Evolutionary conservation across 2,888 invertebrate genomes (phyloP), one percentile per base, ranked within the genome.

Genomic region (Luperina testacea): DNA sequence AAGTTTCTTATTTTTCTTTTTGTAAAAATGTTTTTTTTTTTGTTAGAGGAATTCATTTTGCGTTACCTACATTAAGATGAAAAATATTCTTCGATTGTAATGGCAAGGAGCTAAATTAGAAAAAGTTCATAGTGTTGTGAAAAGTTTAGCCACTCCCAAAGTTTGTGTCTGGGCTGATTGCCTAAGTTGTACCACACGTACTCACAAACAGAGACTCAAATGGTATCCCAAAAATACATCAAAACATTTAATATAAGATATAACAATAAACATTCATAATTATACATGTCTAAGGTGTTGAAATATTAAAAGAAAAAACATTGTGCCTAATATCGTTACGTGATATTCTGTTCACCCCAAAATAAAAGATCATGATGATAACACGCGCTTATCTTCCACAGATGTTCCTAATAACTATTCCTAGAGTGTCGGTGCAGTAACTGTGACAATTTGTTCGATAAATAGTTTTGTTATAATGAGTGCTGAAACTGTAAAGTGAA

Each of bases 401-500:
- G 88, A 89, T 87, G 88, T 87, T 90, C 80, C 77, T 87, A 87
- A 75, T 76, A 83, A 85, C 69, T 76, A 87, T 87, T 88, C 82
- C 86, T 83, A 87, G 79, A 85, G 81, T 84, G 89, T 87, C 67
- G 70, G 89, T 89, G 88, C 77, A 73, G 77, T 77, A 86, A 86
- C 83, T 87, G 64, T 87, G 84, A 82, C 78, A 87, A 84, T 89
- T 45, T 38, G 65, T 57, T 77, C 38, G 4, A 38, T 63, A 53
- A 71, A 24, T 68, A 63, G 69, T 83, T 77, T 72, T 61, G 61
- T 80, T 80, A 89, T 78, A 89, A 95, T 95, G 95, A 88, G 92
- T 92, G 91, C 27, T 42, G 85, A 88, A 83, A 89, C 89, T 89
- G 87, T 86, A 38, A 85, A 90, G 87, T 94, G 91, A 92, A 83